Conservation (phyloP, 2,797 vertebrate genomes). For the Erithacus rubecula region DNA sequence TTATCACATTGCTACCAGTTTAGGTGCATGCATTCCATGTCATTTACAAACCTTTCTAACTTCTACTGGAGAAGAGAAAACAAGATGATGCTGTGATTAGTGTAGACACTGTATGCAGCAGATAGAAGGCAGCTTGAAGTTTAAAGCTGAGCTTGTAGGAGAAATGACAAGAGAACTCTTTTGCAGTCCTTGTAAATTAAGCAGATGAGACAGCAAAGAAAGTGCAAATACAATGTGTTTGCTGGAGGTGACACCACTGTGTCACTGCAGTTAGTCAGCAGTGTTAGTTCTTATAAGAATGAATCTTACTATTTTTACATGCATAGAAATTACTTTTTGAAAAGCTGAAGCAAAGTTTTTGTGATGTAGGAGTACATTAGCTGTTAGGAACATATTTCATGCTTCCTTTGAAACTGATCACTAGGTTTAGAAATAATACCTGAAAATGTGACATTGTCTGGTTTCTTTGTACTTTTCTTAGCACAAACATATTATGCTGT, state of each 20-base stretch:
- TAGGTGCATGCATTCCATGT: not conserved
- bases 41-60: not conserved
- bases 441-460: not conserved
- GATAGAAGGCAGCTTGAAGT: not conserved
- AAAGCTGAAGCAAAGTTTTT: not conserved
- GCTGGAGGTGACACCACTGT: not conserved
- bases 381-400: not conserved
- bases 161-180: not conserved
- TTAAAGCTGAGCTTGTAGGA: not conserved
- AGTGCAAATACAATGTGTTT: not conserved
- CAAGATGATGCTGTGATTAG: not conserved
- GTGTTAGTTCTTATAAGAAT: not conserved
- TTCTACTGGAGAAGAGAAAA: not conserved
- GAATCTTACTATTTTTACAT: not conserved
- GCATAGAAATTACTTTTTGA: not conserved
- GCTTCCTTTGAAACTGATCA: not conserved
- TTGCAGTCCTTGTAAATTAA: not conserved
- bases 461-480: not conserved
- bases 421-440: not conserved
- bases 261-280: not conserved
- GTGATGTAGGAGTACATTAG: not conserved
- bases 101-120: not conserved
- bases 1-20: not conserved
- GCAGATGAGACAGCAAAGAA: not conserved
- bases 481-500: not conserved